Evolutionary conservation across 1,140 invertebrate genomes (phyloP).

Genomic region (Tyrophagus putrescentiae): DNA sequence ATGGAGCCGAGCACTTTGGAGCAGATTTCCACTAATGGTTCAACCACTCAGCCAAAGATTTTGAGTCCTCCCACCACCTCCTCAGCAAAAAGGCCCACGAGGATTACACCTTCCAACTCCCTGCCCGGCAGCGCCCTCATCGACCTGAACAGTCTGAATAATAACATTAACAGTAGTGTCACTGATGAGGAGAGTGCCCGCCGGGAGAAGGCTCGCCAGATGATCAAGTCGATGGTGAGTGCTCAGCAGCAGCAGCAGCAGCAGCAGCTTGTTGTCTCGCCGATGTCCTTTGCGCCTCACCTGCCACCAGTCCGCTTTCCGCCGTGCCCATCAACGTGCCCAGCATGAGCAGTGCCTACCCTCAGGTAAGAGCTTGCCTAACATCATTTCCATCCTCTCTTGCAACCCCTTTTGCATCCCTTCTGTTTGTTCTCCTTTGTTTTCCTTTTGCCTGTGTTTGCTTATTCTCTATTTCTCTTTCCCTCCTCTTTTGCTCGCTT

Average conservation of each 20-base stretch:
- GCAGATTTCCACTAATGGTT: neutral
- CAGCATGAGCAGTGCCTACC: neutral
- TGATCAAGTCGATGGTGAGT: neutral
- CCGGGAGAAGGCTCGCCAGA: neutral
- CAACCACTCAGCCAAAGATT: too few relatives aligned
- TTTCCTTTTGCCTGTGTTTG: neutral
- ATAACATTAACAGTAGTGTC: neutral
- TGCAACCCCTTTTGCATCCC: too few relatives aligned
- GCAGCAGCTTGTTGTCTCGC: neutral
- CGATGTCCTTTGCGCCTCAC: neutral
- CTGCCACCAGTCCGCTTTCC: neutral
- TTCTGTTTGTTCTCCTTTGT: too few relatives aligned
- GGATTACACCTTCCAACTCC: neutral
- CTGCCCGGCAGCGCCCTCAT: neutral
- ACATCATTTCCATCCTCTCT: neutral
- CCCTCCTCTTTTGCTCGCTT: neutral
- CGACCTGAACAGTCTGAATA: neutral
- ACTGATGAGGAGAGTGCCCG: neutral
- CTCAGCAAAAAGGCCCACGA: too few relatives aligned
- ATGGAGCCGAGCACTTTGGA: neutral
- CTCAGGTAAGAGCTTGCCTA: conserved; percentile 2
- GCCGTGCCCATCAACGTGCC: neutral
- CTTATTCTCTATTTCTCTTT: neutral
- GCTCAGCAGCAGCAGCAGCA: neutral
- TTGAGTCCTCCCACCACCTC: neutral